A percentile compares a stretch with the other conserved stretches of the same genome.
phyloP scores from a whole-genome alignment of 2,113 vertebrate genomes.

The Scophthalmus maximus region DNA sequence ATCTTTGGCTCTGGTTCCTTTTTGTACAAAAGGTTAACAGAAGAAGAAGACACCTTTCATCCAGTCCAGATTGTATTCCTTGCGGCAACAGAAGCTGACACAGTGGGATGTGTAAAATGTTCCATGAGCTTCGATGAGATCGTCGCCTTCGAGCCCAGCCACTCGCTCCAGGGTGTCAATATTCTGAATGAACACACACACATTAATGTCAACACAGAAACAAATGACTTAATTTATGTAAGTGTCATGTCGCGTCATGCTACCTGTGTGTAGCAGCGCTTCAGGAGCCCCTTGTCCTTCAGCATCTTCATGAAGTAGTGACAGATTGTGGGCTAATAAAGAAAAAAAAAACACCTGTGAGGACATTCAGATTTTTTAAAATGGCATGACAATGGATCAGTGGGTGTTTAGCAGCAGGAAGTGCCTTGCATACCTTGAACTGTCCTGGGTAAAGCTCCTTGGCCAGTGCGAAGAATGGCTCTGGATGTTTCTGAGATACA shows the following conservation, averaged over 20 bases:
- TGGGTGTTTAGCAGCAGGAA: background rate
- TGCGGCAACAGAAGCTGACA: constrained; percentile 82
- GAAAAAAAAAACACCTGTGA: background rate
- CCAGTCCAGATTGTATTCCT: constrained; percentile 87
- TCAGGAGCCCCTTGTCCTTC: constrained; percentile 89
- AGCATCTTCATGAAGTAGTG: constrained; percentile 94
- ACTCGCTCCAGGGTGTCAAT: constrained; percentile 93
- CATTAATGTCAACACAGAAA: background rate
- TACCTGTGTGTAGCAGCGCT: constrained; percentile 93
- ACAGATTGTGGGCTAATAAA: constrained; percentile 88
- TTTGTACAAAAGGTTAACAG: too few species aligned
- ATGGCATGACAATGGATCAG: background rate
- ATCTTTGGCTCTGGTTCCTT: background rate
- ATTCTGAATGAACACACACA: constrained; percentile 80
- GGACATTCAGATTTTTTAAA: background rate
- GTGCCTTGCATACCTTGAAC: constrained; percentile 88
- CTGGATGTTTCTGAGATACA: constrained; percentile 88
- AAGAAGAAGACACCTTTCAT: constrained; percentile 88
- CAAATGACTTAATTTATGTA: background rate
- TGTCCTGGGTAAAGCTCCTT: constrained; percentile 92
- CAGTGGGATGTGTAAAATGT: constrained; percentile 92
- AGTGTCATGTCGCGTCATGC: background rate
- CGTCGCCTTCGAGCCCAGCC: constrained; percentile 85
- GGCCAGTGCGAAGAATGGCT: constrained; percentile 92
- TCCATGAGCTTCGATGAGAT: constrained; percentile 92